phyloP scores from a whole-genome alignment of 2,888 invertebrate genomes.

The Cosmorhoe ocellata region DNA sequence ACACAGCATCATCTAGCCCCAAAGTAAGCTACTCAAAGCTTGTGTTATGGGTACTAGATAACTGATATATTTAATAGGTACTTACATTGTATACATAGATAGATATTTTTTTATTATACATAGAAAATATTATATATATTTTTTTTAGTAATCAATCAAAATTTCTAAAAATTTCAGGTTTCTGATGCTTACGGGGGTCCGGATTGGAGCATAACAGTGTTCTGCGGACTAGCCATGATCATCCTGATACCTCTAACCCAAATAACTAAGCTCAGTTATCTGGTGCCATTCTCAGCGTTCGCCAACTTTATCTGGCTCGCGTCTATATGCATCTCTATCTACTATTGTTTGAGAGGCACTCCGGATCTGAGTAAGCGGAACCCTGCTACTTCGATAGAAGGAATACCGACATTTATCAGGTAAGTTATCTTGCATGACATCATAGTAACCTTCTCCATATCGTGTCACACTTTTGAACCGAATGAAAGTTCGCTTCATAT shows the following conservation, averaged over 20 bases:
- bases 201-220: constrained; percentile 82
- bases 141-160: too few relatives aligned
- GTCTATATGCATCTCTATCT: constrained; percentile 91
- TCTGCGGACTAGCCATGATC: constrained; percentile 85
- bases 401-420: constrained; percentile 93
- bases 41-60: too few relatives aligned
- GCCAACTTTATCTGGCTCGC: constrained; percentile 92
- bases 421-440: constrained; percentile 39
- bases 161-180: constrained; percentile 72
- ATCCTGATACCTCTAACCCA: constrained; percentile 87
- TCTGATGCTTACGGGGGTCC: constrained; percentile 76
- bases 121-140: too few relatives aligned
- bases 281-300: constrained; percentile 94
- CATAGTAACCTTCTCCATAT: too few relatives aligned
- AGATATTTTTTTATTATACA: too few relatives aligned
- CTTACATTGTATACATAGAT: too few relatives aligned
- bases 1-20: too few relatives aligned
- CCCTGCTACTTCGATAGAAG: constrained; percentile 75
- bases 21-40: too few relatives aligned
- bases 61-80: too few relatives aligned
- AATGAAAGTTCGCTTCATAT: too few relatives aligned
- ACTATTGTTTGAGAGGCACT: constrained; percentile 87
- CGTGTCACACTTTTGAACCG: too few relatives aligned
- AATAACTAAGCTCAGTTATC: constrained; percentile 89
- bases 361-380: constrained; percentile 65